These are phyloP conservation scores for Herminia tarsipennalis DNA, from an alignment of 2,888 invertebrate species.

Conservation along the genomic window DNA sequence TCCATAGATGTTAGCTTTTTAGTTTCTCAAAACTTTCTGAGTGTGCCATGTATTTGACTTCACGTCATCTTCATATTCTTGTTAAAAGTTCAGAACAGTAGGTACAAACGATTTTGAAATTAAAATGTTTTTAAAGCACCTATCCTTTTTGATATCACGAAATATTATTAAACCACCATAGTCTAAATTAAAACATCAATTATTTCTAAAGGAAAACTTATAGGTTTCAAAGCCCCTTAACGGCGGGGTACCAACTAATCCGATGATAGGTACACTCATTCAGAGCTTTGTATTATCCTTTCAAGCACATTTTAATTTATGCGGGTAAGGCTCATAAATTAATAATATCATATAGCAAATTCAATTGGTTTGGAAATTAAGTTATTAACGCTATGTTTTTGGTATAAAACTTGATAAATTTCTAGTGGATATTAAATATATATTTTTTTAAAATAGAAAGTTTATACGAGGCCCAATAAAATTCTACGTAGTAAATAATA, in stretches of 20 bases:
- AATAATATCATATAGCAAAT: conserved; percentile 32
- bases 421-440: conserved; percentile 4
- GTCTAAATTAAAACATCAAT: conserved; percentile 13
- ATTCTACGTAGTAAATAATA: neutral
- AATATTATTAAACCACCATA: neutral
- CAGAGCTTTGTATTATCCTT: conserved; percentile 45
- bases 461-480: neutral
- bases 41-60: too few species aligned
- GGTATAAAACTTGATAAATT: conserved; percentile 5
- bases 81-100: too few species aligned
- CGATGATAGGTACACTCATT: conserved; percentile 54
- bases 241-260: conserved; percentile 42
- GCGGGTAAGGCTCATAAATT: conserved; percentile 44
- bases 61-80: too few species aligned
- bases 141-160: too few species aligned
- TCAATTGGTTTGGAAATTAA: conserved; percentile 30
- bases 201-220: conserved; percentile 15
- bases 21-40: too few species aligned
- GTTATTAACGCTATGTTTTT: conserved; percentile 33
- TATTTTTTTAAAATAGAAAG: neutral
- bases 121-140: too few species aligned
- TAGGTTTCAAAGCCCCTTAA: conserved; percentile 21
- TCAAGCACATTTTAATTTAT: conserved; percentile 53
- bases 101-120: too few species aligned
- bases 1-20: too few species aligned